These are phyloP conservation scores for Macropus fuliginosus DNA, from an alignment of 2,797 vertebrate species.

Conservation along the genomic window DNA sequence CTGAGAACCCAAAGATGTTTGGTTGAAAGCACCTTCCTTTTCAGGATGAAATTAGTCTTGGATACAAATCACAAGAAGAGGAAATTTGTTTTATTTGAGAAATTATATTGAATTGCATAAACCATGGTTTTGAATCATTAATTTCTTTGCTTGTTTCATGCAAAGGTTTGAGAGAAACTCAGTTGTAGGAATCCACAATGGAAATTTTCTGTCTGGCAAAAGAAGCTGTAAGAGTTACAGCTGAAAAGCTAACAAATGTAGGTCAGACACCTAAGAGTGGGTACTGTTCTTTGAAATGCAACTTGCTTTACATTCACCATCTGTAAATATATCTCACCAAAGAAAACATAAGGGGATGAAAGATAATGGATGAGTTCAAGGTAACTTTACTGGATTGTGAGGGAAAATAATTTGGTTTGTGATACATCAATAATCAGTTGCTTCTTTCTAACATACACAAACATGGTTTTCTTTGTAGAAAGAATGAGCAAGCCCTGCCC, in stretches of 20 bases:
- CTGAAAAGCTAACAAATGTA: constrained; percentile 4
- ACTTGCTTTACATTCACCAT: background rate
- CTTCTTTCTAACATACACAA: background rate
- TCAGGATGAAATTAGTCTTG: constrained; percentile 50
- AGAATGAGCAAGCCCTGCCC: background rate
- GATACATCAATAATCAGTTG: background rate
- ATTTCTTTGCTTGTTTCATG: constrained; percentile 60
- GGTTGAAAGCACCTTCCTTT: constrained; percentile 62
- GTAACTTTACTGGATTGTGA: constrained; percentile 16
- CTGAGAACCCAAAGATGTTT: constrained; percentile 61
- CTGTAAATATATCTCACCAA: background rate
- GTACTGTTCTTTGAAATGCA: constrained; percentile 24
- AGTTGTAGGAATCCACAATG: constrained; percentile 58
- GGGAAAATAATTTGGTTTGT: background rate
- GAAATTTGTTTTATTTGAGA: constrained; percentile 7
- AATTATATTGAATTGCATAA: constrained; percentile 30
- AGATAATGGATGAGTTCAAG: background rate
- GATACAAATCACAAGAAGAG: constrained; percentile 27
- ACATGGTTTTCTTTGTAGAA: background rate
- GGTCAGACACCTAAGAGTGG: constrained; percentile 1
- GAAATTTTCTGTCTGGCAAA: background rate
- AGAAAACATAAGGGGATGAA: background rate
- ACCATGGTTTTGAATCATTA: constrained; percentile 59
- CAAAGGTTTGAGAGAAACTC: constrained; percentile 60
- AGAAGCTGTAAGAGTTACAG: background rate